Conservation (phyloP, 2,797 vertebrate species). For the Chelonia mydas region DNA sequence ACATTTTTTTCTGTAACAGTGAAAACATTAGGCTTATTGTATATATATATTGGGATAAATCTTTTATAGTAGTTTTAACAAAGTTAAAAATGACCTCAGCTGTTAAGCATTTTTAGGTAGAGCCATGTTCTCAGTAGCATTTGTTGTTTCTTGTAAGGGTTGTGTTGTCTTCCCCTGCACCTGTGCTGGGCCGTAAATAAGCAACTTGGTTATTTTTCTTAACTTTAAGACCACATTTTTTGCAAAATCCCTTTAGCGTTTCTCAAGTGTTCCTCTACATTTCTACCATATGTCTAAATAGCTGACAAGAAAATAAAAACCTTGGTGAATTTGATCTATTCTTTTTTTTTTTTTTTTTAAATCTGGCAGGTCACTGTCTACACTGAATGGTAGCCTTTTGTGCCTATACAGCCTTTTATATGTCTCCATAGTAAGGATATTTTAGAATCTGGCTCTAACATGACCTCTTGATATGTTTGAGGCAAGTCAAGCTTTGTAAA, state of each 20-base stretch:
- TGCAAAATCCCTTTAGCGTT: background rate
- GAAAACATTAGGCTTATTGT: constrained; percentile 47
- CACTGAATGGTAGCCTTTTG: constrained; percentile 14
- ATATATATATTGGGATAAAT: constrained; percentile 35
- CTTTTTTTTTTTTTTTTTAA: constrained; percentile 3
- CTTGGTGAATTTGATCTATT: constrained; percentile 15
- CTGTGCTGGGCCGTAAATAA: constrained; percentile 2
- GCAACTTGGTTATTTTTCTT: constrained; percentile 15
- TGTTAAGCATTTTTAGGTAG: constrained; percentile 30
- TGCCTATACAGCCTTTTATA: background rate
- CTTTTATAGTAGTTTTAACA: constrained; percentile 46
- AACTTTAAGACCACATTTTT: constrained; percentile 8
- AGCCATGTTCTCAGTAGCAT: background rate
- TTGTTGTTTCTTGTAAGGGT: constrained; percentile 31
- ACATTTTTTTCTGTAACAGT: constrained; percentile 2
- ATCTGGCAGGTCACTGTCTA: background rate
- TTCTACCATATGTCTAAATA: background rate
- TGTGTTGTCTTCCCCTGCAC: background rate
- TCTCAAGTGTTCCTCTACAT: background rate
- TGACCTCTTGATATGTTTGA: constrained; percentile 45
- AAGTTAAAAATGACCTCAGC: constrained; percentile 27
- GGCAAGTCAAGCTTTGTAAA: constrained; percentile 42
- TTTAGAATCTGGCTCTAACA: constrained; percentile 36
- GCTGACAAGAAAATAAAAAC: constrained; percentile 15
- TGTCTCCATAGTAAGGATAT: background rate